A percentile compares a stretch with the other conserved stretches of the same genome.
phyloP scores from a whole-genome alignment of 2,888 invertebrate genomes.

The Dynastes grantii region DNA sequence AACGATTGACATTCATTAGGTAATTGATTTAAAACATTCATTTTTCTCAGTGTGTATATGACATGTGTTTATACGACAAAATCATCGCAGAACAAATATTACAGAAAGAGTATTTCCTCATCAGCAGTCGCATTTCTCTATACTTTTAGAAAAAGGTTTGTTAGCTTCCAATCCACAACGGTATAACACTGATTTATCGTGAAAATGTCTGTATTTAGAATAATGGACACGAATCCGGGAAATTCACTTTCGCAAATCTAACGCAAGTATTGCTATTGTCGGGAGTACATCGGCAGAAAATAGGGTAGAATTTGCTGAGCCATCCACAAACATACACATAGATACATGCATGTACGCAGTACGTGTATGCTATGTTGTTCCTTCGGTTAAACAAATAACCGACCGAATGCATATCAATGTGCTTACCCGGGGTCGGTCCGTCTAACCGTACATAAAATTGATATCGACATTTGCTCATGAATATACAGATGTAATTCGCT shows the following conservation, averaged over 20 bases:
- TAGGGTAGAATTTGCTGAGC: conserved; percentile 32
- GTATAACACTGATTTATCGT: background rate
- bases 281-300: background rate
- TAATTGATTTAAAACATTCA: too few relatives aligned
- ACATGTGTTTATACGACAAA: too few relatives aligned
- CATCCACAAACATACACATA: conserved; percentile 14
- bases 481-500: conserved; percentile 63
- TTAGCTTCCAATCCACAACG: too few relatives aligned
- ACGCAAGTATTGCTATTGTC: background rate
- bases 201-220: conserved; percentile 1
- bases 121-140: too few relatives aligned
- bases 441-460: conserved; percentile 60
- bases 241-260: conserved; percentile 9
- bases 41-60: too few relatives aligned
- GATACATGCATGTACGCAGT: conserved; percentile 2
- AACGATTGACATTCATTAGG: too few relatives aligned
- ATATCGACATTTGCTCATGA: conserved; percentile 61
- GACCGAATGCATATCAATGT: conserved; percentile 59
- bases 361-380: conserved; percentile 30
- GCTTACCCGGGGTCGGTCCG: conserved; percentile 51
- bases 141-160: too few relatives aligned
- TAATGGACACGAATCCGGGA: background rate
- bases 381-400: conserved; percentile 59
- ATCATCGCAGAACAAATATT: too few relatives aligned
- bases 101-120: too few relatives aligned